Conservation (phyloP, 2,113 vertebrate species). For the Gobiocypris rarus region DNA sequence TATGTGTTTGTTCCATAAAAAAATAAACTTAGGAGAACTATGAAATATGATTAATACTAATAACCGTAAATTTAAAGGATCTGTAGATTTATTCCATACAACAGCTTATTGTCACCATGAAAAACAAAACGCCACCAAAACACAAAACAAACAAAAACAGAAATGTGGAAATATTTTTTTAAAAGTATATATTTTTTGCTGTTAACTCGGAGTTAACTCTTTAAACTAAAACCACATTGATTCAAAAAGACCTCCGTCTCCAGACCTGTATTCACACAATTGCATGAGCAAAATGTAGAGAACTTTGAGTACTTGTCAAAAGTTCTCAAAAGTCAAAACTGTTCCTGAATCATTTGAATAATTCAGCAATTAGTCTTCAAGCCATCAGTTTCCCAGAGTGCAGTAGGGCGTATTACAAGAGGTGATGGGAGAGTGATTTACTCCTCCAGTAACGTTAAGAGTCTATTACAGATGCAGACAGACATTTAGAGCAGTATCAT, state of each 20-base stretch:
- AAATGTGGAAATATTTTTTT: not conserved
- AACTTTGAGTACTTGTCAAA: constrained; percentile 9
- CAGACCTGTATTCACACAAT: not conserved
- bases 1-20: too few species aligned
- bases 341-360: constrained; percentile 42
- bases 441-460: constrained; percentile 39
- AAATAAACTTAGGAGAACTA: too few species aligned
- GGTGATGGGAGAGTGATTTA: constrained; percentile 52
- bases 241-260: not conserved
- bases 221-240: not conserved
- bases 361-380: constrained; percentile 37
- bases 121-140: too few species aligned
- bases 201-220: not conserved
- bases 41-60: too few species aligned
- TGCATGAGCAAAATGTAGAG: not conserved
- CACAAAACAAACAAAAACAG: too few species aligned
- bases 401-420: constrained; percentile 40
- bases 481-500: constrained; percentile 34
- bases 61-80: too few species aligned
- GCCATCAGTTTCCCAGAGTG: constrained; percentile 23
- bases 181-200: not conserved
- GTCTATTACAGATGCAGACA: constrained; percentile 46
- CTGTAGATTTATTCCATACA: too few species aligned
- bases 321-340: constrained; percentile 30
- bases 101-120: too few species aligned